These are phyloP conservation scores for Cryptus viduatorius DNA, from an alignment of 2,888 invertebrate species.

Conservation along the genomic window DNA sequence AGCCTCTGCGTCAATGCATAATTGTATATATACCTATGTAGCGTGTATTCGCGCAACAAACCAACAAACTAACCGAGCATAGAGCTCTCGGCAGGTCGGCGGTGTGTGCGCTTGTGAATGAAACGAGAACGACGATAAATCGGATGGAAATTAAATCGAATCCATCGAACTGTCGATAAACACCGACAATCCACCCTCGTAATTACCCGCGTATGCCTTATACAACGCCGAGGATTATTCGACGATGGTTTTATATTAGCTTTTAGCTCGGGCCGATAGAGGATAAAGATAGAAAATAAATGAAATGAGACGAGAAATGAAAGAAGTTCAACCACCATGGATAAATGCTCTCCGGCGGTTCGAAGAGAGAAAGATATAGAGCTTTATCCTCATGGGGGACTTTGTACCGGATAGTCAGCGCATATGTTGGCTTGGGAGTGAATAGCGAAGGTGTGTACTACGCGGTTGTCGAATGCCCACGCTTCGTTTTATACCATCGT, in stretches of 20 bases:
- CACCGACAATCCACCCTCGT: conserved; percentile 39
- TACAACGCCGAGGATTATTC: conserved; percentile 53
- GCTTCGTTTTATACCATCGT: conserved; percentile 64
- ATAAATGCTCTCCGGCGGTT: conserved; percentile 33
- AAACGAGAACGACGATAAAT: conserved; percentile 71
- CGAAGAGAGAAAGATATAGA: conserved; percentile 8
- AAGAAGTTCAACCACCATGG: conserved; percentile 28
- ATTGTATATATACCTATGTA: conserved; percentile 9
- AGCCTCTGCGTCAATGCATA: conserved; percentile 40
- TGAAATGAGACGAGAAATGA: conserved; percentile 44
- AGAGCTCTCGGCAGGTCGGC: conserved; percentile 47
- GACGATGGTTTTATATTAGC: conserved; percentile 48
- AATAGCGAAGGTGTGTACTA: conserved; percentile 64
- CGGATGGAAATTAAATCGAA: conserved; percentile 76
- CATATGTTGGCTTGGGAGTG: conserved; percentile 52
- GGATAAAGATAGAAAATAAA: conserved; percentile 37
- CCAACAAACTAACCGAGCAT: conserved; percentile 39
- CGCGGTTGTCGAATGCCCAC: conserved; percentile 68
- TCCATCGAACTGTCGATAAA: conserved; percentile 64
- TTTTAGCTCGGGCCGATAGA: conserved; percentile 5
- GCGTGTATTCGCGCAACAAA: conserved; percentile 58
- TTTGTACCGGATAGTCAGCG: conserved; percentile 10
- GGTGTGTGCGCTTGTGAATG: conserved; percentile 38
- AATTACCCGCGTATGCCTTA: conserved; percentile 46
- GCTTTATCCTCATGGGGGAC: conserved; percentile 25